Base-by-base conservation (phyloP, 2,113 vertebrate genomes). In the Pollimyrus isidori region DNA sequence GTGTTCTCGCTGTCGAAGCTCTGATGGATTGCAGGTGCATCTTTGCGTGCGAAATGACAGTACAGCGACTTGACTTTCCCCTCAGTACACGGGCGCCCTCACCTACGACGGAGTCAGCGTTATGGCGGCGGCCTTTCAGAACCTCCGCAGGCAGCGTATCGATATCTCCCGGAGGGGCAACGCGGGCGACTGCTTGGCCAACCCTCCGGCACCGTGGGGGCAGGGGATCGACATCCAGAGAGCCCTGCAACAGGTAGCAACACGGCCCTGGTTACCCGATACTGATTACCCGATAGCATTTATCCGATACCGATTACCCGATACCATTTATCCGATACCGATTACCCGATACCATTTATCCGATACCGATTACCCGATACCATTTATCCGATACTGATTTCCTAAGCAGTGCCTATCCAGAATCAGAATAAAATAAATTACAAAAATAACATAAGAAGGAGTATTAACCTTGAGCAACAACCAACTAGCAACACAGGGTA, bases 201-300 rank as follows among this genome's bases (percentile, higher is more conserved):
- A 99, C 90, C 98, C 98, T 0, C 97, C 98, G 0, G 98, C 99
- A 30, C 98, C 98, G 1, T 99, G 98, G 98, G 98, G 98, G 0
- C 98, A 99, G 82, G 98, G 98, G 58, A 99, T 99, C 1, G 98
- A 99, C 95, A 99, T 99, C 91, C 98, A 99, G 95, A 96, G 98
- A 92, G 98, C 98, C 0, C 95, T 99, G 92, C 98, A 99, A 91
- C 98, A 99, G 98, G 98, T 99, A 76, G 15, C 35, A 35, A 42
- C 30, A 42, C 2, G 5, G 35, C 73, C 17, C 35, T 80, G 73
- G 11, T 76, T 76, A 35, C 5, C 35, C 4, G 30, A 76, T 39
- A 76, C 35, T 0, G 0, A 19, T 2, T 76, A 73, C 69, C 69
- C 13, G 13, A 26, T 65, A 62, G n/a, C 56, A 0, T 0, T 7